These are phyloP conservation scores for Sarcophaga peregrina DNA, from an alignment of 1,140 invertebrate species.

Conservation along the genomic window DNA sequence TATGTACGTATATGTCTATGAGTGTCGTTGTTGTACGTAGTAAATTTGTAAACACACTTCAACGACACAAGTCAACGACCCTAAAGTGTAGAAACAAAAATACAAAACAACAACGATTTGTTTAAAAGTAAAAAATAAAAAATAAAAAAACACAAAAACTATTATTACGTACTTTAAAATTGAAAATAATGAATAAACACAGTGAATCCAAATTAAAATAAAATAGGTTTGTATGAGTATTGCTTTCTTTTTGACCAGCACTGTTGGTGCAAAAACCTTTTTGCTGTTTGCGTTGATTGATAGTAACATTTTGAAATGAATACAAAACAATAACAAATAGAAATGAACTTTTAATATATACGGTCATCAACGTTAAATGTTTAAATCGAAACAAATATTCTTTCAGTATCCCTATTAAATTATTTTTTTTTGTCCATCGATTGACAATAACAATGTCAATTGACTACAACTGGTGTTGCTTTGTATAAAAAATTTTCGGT, in stretches of 20 bases:
- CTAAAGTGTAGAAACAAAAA: slow-evolving; percentile 5
- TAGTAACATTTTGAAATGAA: too few species aligned
- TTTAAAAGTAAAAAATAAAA: neutral
- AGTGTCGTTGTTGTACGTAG: neutral
- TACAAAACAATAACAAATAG: neutral
- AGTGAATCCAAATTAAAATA: neutral
- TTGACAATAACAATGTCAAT: too few species aligned
- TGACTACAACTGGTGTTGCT: too few species aligned
- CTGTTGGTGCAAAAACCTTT: too few species aligned
- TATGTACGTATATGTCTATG: neutral
- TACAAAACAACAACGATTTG: neutral
- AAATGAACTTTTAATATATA: slow-evolving; percentile 7
- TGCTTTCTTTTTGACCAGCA: neutral
- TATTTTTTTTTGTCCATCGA: neutral
- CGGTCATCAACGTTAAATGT: neutral
- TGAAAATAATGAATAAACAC: neutral
- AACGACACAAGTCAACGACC: neutral
- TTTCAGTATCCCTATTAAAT: neutral
- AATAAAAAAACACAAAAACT: neutral
- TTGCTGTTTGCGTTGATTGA: too few species aligned
- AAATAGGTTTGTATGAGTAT: neutral
- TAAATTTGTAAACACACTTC: slow-evolving; percentile 3
- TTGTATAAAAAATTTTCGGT: neutral
- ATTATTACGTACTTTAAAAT: neutral
- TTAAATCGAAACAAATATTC: neutral